phyloP scores from a whole-genome alignment of 1,140 invertebrate species.

The Solen grandis region DNA sequence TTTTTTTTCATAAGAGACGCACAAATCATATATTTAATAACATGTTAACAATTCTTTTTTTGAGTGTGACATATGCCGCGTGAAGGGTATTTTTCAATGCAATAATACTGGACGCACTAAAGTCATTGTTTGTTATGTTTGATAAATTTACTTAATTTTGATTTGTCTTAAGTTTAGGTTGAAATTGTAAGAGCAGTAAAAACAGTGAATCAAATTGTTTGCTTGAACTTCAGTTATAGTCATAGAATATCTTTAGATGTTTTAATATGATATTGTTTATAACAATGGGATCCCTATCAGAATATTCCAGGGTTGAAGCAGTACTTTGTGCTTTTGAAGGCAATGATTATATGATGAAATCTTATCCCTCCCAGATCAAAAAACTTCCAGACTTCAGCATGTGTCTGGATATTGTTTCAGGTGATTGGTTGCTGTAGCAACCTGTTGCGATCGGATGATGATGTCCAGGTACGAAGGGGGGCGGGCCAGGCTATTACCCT shows the following conservation, averaged over 20 bases:
- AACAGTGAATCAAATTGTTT: too few species aligned
- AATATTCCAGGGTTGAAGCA: background rate
- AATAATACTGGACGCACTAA: too few species aligned
- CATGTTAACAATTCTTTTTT: too few species aligned
- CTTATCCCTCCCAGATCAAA: background rate
- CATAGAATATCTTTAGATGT: background rate
- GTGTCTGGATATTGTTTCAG: slow-evolving; percentile 79
- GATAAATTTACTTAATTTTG: too few species aligned
- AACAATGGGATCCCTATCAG: background rate
- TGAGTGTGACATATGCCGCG: too few species aligned
- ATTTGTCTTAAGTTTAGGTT: too few species aligned
- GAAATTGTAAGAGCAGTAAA: too few species aligned
- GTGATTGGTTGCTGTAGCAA: slow-evolving; percentile 86
- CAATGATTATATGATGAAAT: background rate
- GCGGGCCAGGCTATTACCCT: slow-evolving; percentile 88
- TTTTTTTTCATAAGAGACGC: too few species aligned
- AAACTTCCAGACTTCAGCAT: background rate
- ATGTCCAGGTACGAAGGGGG: slow-evolving; percentile 87
- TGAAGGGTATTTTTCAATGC: too few species aligned
- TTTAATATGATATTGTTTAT: background rate
- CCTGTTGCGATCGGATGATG: slow-evolving; percentile 86
- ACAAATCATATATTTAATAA: too few species aligned
- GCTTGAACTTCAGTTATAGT: background rate
- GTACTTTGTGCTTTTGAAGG: background rate
- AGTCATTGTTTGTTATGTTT: too few species aligned